Conservation (phyloP, 2,888 invertebrate genomes). For the Junonia oenone region DNA sequence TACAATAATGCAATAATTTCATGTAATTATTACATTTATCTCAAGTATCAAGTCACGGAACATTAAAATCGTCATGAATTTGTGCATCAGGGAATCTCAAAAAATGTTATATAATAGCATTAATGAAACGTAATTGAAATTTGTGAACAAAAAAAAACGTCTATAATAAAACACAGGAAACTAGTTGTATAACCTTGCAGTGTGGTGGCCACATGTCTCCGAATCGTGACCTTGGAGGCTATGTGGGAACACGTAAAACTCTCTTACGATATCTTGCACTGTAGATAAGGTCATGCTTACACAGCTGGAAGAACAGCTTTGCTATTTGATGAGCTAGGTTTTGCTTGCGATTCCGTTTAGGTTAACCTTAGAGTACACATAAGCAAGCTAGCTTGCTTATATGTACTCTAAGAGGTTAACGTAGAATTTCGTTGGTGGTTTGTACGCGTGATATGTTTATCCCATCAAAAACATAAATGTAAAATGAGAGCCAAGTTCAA, state of each 20-base stretch:
- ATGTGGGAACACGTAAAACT: conserved; percentile 68
- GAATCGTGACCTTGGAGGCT: conserved; percentile 59
- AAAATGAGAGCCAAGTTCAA: too few relatives aligned
- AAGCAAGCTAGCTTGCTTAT: too few relatives aligned
- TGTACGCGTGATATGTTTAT: too few relatives aligned
- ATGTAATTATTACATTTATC: neutral
- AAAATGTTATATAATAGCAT: too few relatives aligned
- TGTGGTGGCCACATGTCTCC: conserved; percentile 69
- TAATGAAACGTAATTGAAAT: neutral
- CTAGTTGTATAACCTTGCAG: conserved; percentile 53
- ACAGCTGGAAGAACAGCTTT: neutral
- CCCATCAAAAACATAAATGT: too few relatives aligned
- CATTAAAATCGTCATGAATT: neutral
- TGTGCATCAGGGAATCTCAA: neutral
- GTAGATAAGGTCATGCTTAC: conserved; percentile 43
- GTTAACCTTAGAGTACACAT: too few relatives aligned
- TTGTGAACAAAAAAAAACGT: conserved; percentile 9
- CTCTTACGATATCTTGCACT: conserved; percentile 56
- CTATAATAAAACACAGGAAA: conserved; percentile 32
- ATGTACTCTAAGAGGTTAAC: too few relatives aligned
- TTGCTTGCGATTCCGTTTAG: too few relatives aligned
- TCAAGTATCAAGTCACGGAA: neutral
- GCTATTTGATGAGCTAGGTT: neutral
- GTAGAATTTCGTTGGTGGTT: too few relatives aligned
- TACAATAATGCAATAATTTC: too few relatives aligned